Evolutionary conservation across 2,888 invertebrate genomes (phyloP), one percentile per base, ranked within the genome.

Genomic region (Scaptomyza polygonia): DNA sequence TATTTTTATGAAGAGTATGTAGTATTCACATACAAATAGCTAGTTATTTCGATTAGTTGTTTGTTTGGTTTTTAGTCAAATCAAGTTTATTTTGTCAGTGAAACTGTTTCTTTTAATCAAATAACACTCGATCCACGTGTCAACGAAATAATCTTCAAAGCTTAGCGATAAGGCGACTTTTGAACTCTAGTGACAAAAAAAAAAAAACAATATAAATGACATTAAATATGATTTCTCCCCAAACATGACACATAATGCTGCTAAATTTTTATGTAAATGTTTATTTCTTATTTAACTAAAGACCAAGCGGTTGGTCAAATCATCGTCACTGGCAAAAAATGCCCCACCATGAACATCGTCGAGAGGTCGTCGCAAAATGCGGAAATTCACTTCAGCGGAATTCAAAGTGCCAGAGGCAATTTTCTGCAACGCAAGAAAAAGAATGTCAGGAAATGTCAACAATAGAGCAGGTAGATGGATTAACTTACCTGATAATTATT

Each of bases 401-500:
- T 91, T 92, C 5, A 94, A 77, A 0, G 93, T 93, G 3, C 93
- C 94, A 0, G 93, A 92, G 88, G 94, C 93, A 4, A 95, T 92
- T 92, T 94, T 94, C 91, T 92, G 55, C 3, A 81, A 71, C 12
- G 25, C 12, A 5, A 3, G 5, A 6, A 29, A 25, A 4, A 11
- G 6, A n/a, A 16, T 44, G 1, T 32, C 5, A 42, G 14, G 6
- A 39, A 45, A n/a, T 18, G 7, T 5, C 1, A 8, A 4, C 5
- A n/a, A 2, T n/a, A 16, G 16, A 5, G 7, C 11, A 2, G 3
- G 5, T 12, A 9, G 5, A 3, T 16, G 5, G 14, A 6, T 56
- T 9, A 14, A 21, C 54, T 55, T 61, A 91, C 91, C 90, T 96
- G 96, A 88, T 94, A 95, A 62, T 95, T 93, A 45, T 94, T 94